Evolutionary conservation across 2,888 invertebrate genomes (phyloP), one percentile per base, ranked within the genome.

Genomic region (Timandra comae): DNA sequence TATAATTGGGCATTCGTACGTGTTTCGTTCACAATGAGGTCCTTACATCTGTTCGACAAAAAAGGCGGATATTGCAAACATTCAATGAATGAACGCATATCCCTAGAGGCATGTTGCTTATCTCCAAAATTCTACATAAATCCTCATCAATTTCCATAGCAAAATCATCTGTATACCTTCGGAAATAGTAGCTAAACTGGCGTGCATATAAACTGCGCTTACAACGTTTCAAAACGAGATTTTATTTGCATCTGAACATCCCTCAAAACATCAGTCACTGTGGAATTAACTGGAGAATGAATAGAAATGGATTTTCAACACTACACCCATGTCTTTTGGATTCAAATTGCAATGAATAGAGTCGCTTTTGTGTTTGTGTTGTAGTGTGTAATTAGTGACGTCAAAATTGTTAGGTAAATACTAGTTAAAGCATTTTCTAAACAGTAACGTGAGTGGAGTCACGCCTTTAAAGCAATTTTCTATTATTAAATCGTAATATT

Each of bases 61-160:
- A 82, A 82, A 80, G 81, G 81, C 84, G 85, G 84, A 84, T 82
- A 78, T 79, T 57, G 69, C 78, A 74, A 80, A 81, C 79, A 70
- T 59, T 49, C 69, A 30, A 64, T 81, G 79, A 79, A 82, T 81
- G 56, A 63, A 73, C 69, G 57, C 61, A 63, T 70, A 63, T 77
- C 81, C 79, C 73, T 16, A 71, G 74, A 77, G 70, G 78, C 68
- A 46, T 60, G 45, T 44, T 46, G 44, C 36, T 29, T 33, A 12
- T n/a, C 29, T 25, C 11, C 11, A 27, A 31, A 45, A 37, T 49
- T 41, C 30, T 35, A 10, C 32, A 8, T 36, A 50, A 52, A 47
- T 40, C 37, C 39, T 27, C 10, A 16, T 7, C 5, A 2, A 6
- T 1, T 2, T 9, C 22, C 36, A 46, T 19, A 12, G 20, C 3